phyloP scores from a whole-genome alignment of 2,113 vertebrate genomes.

The Corythaeola cristata region DNA sequence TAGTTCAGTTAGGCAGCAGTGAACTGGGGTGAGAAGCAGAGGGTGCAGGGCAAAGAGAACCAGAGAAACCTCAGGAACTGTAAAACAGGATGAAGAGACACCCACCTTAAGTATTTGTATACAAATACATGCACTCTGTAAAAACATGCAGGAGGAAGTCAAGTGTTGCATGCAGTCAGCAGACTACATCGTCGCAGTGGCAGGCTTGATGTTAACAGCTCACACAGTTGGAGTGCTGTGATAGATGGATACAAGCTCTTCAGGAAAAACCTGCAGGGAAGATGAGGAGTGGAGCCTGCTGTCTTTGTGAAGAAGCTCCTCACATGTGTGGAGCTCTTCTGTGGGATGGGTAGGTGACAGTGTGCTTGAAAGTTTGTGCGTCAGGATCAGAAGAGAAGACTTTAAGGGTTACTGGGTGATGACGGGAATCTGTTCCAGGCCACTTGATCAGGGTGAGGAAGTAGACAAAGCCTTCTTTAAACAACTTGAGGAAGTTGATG shows the following conservation, averaged over 20 bases:
- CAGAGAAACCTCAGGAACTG: background rate
- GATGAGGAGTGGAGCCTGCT: background rate
- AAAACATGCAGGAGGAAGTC: background rate
- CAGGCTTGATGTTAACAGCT: background rate
- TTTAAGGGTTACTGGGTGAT: background rate
- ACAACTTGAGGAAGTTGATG: background rate
- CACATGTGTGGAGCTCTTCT: rapidly evolving
- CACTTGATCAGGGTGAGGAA: background rate
- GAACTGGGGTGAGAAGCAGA: background rate
- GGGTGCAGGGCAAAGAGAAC: background rate
- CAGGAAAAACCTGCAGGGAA: background rate
- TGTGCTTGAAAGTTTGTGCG: background rate
- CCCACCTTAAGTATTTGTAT: background rate
- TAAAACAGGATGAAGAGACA: background rate
- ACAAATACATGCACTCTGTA: background rate
- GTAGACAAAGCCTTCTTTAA: background rate
- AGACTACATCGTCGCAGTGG: background rate
- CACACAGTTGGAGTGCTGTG: background rate
- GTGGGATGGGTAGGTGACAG: background rate
- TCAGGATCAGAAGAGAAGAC: background rate
- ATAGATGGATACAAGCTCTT: background rate
- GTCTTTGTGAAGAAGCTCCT: background rate
- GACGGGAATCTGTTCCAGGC: background rate
- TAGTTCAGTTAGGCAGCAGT: background rate
- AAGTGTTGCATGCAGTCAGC: background rate